A percentile compares a stretch with the other conserved stretches of the same genome.
These are phyloP conservation scores for Macaria notata DNA, from an alignment of 2,888 invertebrate species.

Conservation along the genomic window DNA sequence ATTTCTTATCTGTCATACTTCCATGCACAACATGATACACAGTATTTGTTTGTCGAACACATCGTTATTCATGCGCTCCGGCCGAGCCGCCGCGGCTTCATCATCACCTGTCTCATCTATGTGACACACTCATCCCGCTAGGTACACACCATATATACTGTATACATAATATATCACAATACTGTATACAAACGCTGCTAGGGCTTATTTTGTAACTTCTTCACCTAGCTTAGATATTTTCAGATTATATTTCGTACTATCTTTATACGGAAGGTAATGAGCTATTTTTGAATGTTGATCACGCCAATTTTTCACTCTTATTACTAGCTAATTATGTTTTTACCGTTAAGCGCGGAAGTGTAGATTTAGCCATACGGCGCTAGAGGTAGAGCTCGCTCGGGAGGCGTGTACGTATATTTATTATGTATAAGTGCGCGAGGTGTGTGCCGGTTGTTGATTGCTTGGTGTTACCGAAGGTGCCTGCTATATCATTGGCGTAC, in stretches of 20 bases:
- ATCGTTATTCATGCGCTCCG: constrained; percentile 58
- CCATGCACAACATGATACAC: constrained; percentile 72
- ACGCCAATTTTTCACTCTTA: constrained; percentile 65
- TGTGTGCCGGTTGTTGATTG: constrained; percentile 66
- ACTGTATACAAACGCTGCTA: constrained; percentile 52
- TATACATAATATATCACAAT: constrained; percentile 41
- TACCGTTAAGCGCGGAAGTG: constrained; percentile 54
- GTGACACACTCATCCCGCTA: constrained; percentile 33
- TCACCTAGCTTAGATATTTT: constrained; percentile 69
- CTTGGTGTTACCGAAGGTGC: constrained; percentile 90
- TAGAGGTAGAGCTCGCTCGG: constrained; percentile 51
- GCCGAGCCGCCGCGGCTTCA: constrained; percentile 53
- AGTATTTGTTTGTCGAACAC: constrained; percentile 51
- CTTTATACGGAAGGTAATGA: constrained; percentile 51
- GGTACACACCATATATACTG: constrained; percentile 31
- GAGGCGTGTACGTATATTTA: constrained; percentile 61
- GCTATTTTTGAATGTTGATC: constrained; percentile 60
- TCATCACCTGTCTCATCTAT: constrained; percentile 45
- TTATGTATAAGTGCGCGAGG: constrained; percentile 54
- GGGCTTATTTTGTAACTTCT: constrained; percentile 66
- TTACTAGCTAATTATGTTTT: constrained; percentile 63
- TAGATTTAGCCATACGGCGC: constrained; percentile 45
- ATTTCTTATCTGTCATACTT: constrained; percentile 66
- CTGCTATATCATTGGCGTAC: constrained; percentile 99
- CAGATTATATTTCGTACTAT: constrained; percentile 55